A percentile compares a stretch with the other conserved stretches of the same genome.
Conservation (phyloP, 2,888 invertebrate species). For the Platycheirus rosarum region DNA sequence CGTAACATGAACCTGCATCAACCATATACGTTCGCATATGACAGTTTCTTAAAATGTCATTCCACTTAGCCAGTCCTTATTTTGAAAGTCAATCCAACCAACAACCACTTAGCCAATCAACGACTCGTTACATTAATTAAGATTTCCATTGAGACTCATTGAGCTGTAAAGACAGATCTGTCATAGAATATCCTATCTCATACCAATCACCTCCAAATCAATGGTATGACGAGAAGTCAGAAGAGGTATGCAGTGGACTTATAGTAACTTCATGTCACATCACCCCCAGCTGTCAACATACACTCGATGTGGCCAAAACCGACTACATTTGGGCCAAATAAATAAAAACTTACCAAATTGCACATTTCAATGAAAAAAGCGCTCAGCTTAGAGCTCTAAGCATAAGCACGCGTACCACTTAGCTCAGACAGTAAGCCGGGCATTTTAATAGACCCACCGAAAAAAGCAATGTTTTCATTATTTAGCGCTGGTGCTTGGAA, state of each 20-base stretch:
- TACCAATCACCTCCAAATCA: constrained; percentile 53
- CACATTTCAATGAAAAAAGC: constrained; percentile 52
- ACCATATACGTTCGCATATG: constrained; percentile 1
- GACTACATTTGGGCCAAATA: constrained; percentile 8
- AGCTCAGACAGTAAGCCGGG: constrained; percentile 18
- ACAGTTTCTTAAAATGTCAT: constrained; percentile 52
- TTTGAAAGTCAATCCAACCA: constrained; percentile 65
- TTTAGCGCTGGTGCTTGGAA: constrained; percentile 33
- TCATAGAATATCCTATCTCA: constrained; percentile 54
- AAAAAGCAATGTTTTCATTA: constrained; percentile 34
- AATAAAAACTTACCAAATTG: constrained; percentile 1
- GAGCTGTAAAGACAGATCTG: constrained; percentile 58
- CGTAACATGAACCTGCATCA: constrained; percentile 29
- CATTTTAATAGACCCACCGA: constrained; percentile 9
- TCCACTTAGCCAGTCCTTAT: constrained; percentile 41
- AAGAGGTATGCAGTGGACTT: not conserved
- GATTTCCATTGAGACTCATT: constrained; percentile 66
- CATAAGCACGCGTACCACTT: constrained; percentile 34
- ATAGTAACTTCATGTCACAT: constrained; percentile 17
- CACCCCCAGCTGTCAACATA: constrained; percentile 60
- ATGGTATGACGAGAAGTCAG: not conserved
- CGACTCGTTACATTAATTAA: constrained; percentile 71
- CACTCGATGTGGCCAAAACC: constrained; percentile 5
- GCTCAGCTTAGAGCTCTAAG: constrained; percentile 1
- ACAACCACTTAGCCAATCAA: constrained; percentile 63